These are phyloP conservation scores for Chrysomela aeneicollis DNA, from an alignment of 2,888 invertebrate species.

Conservation along the genomic window DNA sequence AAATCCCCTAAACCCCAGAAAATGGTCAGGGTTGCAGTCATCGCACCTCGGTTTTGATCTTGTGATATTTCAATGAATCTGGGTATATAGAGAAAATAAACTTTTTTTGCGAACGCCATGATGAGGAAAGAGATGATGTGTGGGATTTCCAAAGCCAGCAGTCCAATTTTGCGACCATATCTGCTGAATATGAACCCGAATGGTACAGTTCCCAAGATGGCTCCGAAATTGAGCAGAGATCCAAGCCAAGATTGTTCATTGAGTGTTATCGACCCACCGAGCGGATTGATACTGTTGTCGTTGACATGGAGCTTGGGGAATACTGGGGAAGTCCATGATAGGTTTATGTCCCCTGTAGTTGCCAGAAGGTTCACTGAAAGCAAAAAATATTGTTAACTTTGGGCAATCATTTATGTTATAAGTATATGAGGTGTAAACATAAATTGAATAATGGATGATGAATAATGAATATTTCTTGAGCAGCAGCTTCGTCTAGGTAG, in stretches of 20 bases:
- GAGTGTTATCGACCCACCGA: slow-evolving; percentile 50
- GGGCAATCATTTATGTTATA: too few species aligned
- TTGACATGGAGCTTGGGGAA: slow-evolving; percentile 47
- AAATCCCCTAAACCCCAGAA: slow-evolving; percentile 75
- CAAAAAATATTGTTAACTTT: slow-evolving; percentile 1
- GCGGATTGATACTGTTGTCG: slow-evolving; percentile 51
- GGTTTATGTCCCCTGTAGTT: slow-evolving; percentile 45
- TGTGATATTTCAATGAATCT: slow-evolving; percentile 74
- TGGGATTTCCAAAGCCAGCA: slow-evolving; percentile 63
- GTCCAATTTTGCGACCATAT: slow-evolving; percentile 72
- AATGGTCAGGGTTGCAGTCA: slow-evolving; percentile 71
- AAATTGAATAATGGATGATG: too few species aligned
- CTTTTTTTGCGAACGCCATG: slow-evolving; percentile 40
- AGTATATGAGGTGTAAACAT: too few species aligned
- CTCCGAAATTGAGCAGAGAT: slow-evolving; percentile 62
- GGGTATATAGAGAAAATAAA: slow-evolving; percentile 55
- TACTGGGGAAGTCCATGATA: slow-evolving; percentile 49
- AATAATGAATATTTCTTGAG: too few species aligned
- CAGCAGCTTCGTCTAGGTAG: too few species aligned
- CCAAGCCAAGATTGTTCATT: slow-evolving; percentile 65
- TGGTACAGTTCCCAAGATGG: slow-evolving; percentile 69
- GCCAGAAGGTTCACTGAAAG: slow-evolving; percentile 49
- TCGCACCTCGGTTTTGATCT: slow-evolving; percentile 77
- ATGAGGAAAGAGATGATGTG: slow-evolving; percentile 43
- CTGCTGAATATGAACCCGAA: slow-evolving; percentile 71